A percentile compares a stretch with the other conserved stretches of the same genome.
These are phyloP conservation scores for Zoanthus sansibaricus DNA, from an alignment of 92 coral and sea anemone species.

Conservation along the genomic window DNA sequence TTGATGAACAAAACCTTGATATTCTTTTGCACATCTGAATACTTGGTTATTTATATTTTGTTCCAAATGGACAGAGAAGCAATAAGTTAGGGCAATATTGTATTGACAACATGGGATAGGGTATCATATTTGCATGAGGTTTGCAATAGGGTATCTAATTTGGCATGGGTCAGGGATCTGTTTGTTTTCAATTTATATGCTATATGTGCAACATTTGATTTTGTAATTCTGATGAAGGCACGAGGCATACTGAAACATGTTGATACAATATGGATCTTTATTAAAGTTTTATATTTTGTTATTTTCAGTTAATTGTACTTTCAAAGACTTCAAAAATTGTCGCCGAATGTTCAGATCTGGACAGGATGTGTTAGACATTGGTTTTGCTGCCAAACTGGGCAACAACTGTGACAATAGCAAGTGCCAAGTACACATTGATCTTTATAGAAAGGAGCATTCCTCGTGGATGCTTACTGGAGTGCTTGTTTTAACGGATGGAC, in stretches of 20 bases:
- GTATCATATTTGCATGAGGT: too few relatives aligned
- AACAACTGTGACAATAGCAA: constrained; percentile 49
- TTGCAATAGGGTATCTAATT: too few relatives aligned
- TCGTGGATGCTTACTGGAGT: constrained; percentile 61
- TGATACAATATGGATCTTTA: too few relatives aligned
- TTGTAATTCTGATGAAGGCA: too few relatives aligned
- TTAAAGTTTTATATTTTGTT: not conserved
- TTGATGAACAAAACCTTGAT: too few relatives aligned
- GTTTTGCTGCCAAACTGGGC: constrained; percentile 60
- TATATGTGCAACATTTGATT: not conserved
- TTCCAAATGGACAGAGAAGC: not conserved
- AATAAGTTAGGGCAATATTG: too few relatives aligned
- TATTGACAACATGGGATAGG: too few relatives aligned
- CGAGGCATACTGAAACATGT: too few relatives aligned
- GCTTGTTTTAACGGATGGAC: constrained; percentile 51
- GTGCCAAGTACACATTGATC: constrained; percentile 54
- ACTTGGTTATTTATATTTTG: too few relatives aligned
- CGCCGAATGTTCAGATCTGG: constrained; percentile 59
- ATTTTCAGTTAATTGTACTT: constrained; percentile 23
- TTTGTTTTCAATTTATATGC: too few relatives aligned
- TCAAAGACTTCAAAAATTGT: constrained; percentile 60
- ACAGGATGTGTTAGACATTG: constrained; percentile 56
- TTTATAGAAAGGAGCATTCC: constrained; percentile 55
- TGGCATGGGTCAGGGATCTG: too few relatives aligned
- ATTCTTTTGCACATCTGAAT: too few relatives aligned